These are phyloP conservation scores for Gymnocephalus cernua DNA, from an alignment of 2,113 vertebrate species.

Conservation along the genomic window DNA sequence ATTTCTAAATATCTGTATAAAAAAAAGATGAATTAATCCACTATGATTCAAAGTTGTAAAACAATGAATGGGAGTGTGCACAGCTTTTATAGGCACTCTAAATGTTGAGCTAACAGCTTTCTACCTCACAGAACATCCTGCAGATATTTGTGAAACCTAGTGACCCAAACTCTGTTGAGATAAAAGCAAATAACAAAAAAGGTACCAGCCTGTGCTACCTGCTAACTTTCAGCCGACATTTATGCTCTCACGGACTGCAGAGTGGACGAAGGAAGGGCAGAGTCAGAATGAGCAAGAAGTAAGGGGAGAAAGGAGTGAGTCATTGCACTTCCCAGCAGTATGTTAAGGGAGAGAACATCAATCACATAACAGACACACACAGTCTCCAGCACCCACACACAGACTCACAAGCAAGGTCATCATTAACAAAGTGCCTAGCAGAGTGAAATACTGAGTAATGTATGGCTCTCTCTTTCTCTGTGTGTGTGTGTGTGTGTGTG, in stretches of 20 bases:
- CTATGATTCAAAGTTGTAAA: neutral
- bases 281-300: neutral
- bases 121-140: neutral
- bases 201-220: neutral
- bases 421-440: slow-evolving; percentile 32
- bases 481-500: too few relatives aligned
- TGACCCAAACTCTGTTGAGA: neutral
- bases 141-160: slow-evolving; percentile 23
- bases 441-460: slow-evolving; percentile 30
- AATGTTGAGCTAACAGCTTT: slow-evolving; percentile 1
- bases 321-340: slow-evolving; percentile 51
- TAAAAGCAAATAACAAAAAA: neutral
- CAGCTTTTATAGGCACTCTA: neutral
- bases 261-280: neutral
- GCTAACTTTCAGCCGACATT: neutral
- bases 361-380: slow-evolving; percentile 39
- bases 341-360: slow-evolving; percentile 45
- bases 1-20: neutral
- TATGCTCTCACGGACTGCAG: neutral
- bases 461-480: neutral
- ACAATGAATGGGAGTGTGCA: neutral
- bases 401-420: slow-evolving; percentile 41
- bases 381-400: neutral
- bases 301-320: slow-evolving; percentile 50
- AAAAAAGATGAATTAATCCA: neutral